Evolutionary conservation across 2,113 vertebrate genomes (phyloP).

Genomic region (Pantherophis guttatus): DNA sequence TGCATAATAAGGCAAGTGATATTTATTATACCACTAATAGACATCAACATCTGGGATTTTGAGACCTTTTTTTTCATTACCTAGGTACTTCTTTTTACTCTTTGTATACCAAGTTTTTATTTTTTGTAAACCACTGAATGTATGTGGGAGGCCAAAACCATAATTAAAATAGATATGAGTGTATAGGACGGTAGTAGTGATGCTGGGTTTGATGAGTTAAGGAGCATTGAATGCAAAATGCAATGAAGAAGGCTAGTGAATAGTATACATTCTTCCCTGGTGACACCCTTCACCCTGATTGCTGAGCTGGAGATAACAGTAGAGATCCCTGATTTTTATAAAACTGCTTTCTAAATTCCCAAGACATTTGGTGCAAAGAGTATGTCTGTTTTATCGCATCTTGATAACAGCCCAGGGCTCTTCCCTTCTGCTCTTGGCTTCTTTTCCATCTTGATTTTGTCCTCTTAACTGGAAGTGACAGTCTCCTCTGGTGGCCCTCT

Average conservation of each 20-base stretch:
- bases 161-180: constrained; percentile 19
- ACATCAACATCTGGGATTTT: neutral
- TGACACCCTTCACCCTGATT: constrained; percentile 20
- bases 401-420: neutral
- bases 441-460: accelerated
- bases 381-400: neutral
- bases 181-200: accelerated
- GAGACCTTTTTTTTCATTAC: neutral
- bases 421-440: accelerated
- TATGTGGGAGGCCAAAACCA: accelerated
- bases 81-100: neutral
- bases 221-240: constrained; percentile 24
- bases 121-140: neutral
- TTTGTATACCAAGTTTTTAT: neutral
- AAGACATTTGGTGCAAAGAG: accelerated
- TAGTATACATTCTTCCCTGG: constrained; percentile 40
- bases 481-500: neutral
- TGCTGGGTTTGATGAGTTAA: neutral
- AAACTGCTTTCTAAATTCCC: neutral
- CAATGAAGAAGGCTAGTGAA: constrained; percentile 27
- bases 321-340: neutral
- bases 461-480: neutral
- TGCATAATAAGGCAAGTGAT: neutral
- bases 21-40: neutral
- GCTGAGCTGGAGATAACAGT: accelerated